phyloP scores from a whole-genome alignment of 2,797 vertebrate species.

The Lithobates pipiens region DNA sequence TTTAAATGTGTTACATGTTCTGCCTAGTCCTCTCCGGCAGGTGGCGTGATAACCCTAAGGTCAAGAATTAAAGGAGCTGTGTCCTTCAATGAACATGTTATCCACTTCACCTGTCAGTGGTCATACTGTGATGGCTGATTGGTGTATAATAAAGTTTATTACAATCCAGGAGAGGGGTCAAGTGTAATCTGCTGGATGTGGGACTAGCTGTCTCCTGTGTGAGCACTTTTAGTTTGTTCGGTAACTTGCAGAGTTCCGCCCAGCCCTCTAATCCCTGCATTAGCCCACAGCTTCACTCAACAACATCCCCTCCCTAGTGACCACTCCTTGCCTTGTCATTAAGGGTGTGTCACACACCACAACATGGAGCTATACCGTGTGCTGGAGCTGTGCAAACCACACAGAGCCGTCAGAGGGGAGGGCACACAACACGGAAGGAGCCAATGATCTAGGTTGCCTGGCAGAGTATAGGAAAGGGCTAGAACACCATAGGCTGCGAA shows the following conservation, averaged over 20 bases:
- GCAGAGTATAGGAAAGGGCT: neutral
- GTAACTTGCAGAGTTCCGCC: neutral
- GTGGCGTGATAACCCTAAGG: too few species aligned
- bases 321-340: neutral
- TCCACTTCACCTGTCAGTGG: too few species aligned
- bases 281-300: neutral
- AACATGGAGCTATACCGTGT: neutral
- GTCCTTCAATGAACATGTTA: too few species aligned
- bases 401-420: neutral
- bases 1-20: too few species aligned
- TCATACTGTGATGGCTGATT: too few species aligned
- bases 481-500: neutral
- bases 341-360: neutral
- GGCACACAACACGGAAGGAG: neutral
- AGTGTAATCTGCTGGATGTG: too few species aligned
- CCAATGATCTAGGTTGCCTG: neutral
- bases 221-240: too few species aligned
- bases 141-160: too few species aligned
- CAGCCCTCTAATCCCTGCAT: neutral
- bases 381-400: neutral
- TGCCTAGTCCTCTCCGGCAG: too few species aligned
- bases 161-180: too few species aligned
- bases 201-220: too few species aligned
- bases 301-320: slow-evolving; percentile 6
- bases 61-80: too few species aligned